A percentile compares a stretch with the other conserved stretches of the same genome.
Evolutionary conservation across 2,113 vertebrate species (phyloP).

Genomic region (Nestor notabilis): DNA sequence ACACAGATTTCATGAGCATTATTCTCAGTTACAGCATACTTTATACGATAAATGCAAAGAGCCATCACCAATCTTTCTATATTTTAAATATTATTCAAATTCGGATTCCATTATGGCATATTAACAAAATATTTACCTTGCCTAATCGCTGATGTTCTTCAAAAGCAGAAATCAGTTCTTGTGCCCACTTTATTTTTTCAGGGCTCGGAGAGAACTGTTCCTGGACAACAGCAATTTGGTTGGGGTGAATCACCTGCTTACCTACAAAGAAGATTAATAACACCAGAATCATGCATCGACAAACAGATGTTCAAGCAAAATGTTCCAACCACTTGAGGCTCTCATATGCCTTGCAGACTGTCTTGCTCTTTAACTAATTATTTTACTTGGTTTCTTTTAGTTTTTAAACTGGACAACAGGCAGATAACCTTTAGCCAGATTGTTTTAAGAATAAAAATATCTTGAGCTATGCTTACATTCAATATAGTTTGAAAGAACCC

Average conservation of each 20-base stretch:
- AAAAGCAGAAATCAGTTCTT: conserved; percentile 92
- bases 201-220: conserved; percentile 93
- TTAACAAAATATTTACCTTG: conserved; percentile 84
- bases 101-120: conserved; percentile 1
- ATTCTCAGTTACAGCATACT: background rate
- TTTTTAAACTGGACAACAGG: conserved; percentile 3
- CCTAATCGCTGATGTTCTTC: conserved; percentile 91
- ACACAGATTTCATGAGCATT: background rate
- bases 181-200: conserved; percentile 91
- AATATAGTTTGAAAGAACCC: background rate
- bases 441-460: conserved; percentile 21
- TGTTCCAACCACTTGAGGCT: conserved; percentile 69
- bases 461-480: background rate
- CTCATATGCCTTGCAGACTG: conserved; percentile 61
- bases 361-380: conserved; percentile 64
- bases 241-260: conserved; percentile 98
- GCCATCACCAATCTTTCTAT: background rate
- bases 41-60: background rate
- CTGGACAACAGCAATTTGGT: conserved; percentile 91
- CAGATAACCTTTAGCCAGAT: conserved; percentile 13
- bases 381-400: conserved; percentile 57
- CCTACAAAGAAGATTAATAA: conserved; percentile 81
- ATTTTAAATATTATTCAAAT: conserved; percentile 11
- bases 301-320: conserved; percentile 76
- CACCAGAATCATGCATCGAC: conserved; percentile 66